Percentiles rank a stretch among this genome's conserved stretches.
Conservation (phyloP, 2,888 invertebrate genomes). For the Dryomyza anilis region DNA sequence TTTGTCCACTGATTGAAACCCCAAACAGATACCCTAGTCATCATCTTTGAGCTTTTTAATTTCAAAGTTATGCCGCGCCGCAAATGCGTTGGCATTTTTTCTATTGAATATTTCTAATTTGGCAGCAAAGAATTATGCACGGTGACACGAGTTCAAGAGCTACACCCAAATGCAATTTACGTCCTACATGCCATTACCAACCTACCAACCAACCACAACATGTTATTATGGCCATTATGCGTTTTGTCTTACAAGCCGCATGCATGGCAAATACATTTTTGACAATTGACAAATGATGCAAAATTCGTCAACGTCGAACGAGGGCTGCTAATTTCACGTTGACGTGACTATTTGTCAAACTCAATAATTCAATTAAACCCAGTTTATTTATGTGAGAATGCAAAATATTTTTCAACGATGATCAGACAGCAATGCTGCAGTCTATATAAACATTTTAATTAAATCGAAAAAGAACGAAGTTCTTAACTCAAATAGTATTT, state of each 20-base stretch:
- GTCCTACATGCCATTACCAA: constrained; percentile 5
- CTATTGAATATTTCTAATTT: neutral
- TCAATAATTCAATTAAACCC: neutral
- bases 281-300: neutral
- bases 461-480: neutral
- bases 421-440: neutral
- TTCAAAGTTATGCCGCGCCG: too few relatives aligned
- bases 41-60: too few relatives aligned
- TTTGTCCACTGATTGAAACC: too few relatives aligned
- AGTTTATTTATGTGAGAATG: too few relatives aligned
- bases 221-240: too few relatives aligned
- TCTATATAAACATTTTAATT: neutral
- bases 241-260: neutral
- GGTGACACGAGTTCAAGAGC: neutral
- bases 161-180: neutral
- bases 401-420: too few relatives aligned
- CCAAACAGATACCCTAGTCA: too few relatives aligned
- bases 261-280: neutral
- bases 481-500: too few relatives aligned
- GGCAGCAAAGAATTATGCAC: neutral
- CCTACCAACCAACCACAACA: too few relatives aligned
- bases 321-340: neutral
- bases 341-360: neutral
- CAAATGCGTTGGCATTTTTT: too few relatives aligned
- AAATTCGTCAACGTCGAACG: neutral